Evolutionary conservation across 1,140 invertebrate genomes (phyloP).

Genomic region (Micrasema minimum): DNA sequence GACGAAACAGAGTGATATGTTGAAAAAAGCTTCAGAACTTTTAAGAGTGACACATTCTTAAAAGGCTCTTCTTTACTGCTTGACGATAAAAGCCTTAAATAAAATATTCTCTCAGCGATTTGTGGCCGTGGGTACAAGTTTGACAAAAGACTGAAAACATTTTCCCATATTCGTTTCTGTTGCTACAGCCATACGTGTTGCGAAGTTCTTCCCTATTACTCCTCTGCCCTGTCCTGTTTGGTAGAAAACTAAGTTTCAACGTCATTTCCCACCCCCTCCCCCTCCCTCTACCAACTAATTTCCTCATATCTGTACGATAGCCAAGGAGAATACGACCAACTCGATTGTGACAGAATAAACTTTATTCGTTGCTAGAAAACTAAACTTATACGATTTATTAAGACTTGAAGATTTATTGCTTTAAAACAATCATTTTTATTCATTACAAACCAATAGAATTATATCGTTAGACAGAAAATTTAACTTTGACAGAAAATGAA

Average conservation of each 20-base stretch:
- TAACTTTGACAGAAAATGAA: too few species aligned
- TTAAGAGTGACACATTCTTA: too few species aligned
- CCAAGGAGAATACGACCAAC: conserved; percentile 2
- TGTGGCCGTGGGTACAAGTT: background rate
- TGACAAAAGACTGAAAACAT: conserved; percentile 26
- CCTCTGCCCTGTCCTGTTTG: conserved; percentile 10
- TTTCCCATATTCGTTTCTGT: conserved; percentile 22
- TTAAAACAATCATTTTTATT: too few species aligned
- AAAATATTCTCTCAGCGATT: background rate
- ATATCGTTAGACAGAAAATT: too few species aligned
- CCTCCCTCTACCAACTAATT: conserved; percentile 42
- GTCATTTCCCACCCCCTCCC: conserved; percentile 42
- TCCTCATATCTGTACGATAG: conserved; percentile 39
- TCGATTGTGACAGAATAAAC: conserved; percentile 3
- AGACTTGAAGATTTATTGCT: too few species aligned
- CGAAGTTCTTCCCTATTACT: conserved; percentile 40
- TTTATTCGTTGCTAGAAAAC: too few species aligned
- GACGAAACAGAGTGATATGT: too few species aligned
- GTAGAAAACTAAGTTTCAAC: conserved; percentile 48
- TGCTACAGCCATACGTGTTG: conserved; percentile 26
- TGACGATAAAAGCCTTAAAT: too few species aligned
- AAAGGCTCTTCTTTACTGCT: too few species aligned
- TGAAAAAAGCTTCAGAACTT: too few species aligned
- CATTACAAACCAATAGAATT: too few species aligned
- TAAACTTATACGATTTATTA: too few species aligned